phyloP scores from a whole-genome alignment of 2,113 vertebrate genomes.

The Gopherus flavomarginatus region DNA sequence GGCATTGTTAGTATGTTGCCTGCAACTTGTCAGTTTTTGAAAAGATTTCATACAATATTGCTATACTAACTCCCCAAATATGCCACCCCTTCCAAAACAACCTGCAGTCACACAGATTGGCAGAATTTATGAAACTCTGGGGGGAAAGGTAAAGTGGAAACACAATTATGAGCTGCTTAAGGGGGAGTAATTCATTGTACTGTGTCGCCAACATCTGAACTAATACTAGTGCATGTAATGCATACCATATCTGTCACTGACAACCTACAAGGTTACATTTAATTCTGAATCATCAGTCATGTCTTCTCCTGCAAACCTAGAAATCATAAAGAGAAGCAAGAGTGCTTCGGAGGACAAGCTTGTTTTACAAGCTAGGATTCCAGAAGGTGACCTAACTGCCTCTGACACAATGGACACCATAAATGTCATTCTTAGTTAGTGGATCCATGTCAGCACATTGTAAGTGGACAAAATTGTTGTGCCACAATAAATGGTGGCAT shows the following conservation, averaged over 20 bases:
- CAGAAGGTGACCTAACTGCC: neutral
- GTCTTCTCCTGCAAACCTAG: neutral
- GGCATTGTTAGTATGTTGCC: neutral
- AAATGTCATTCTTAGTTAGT: neutral
- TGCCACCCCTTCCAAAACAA: constrained; percentile 13
- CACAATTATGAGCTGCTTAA: constrained; percentile 26
- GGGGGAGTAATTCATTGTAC: neutral
- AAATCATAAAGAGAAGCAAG: neutral
- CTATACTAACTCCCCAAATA: constrained; percentile 32
- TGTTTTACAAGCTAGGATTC: neutral
- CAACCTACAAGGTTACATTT: neutral
- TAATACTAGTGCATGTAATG: neutral
- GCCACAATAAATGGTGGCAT: neutral
- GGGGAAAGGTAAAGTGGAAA: constrained; percentile 15
- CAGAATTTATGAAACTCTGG: constrained; percentile 27
- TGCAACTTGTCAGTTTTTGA: constrained; percentile 19
- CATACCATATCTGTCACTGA: neutral
- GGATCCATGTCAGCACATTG: neutral
- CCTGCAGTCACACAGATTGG: neutral
- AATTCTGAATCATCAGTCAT: neutral
- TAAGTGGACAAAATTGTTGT: fast-evolving
- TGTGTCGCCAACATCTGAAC: neutral
- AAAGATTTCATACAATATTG: constrained; percentile 46
- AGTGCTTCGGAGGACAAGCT: neutral
- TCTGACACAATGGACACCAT: neutral